Evolutionary conservation across 1,140 invertebrate species (phyloP), one percentile per base, ranked within the genome.

Genomic region (Wasmannia auropunctata): DNA sequence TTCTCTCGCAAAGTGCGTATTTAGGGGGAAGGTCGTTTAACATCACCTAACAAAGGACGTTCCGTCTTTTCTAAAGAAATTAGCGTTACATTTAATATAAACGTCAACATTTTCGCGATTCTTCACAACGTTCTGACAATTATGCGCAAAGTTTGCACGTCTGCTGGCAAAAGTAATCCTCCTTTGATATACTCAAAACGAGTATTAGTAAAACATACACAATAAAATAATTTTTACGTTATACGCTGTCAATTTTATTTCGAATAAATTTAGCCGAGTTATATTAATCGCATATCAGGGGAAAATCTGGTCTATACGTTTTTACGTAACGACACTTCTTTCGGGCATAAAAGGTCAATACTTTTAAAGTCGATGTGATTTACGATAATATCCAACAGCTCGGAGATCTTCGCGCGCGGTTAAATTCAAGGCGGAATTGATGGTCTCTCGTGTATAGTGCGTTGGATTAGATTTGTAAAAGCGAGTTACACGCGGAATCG

Each of bases 1-100:
- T 72, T 72, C 79, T 72, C 79, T 72, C 49, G 79, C 65, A 11
- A 43, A 58, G 51, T 56, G 46, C 58, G 28, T 16, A 58, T 81
- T 81, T 81, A 79, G 37, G 49, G 11, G 22, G 34, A 28, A 63
- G 49, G 37, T 43, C 51, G 51, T 83, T 83, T 46, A 51, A 46
- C 51, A 72, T 72, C 22, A 28, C 37, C 67, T 83, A n/a, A 51
- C 37, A 25, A 10, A 40, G 40, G 65, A 14, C 25, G 19, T 72
- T 56, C 60, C 3, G 51, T 22, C 63, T 54, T 56, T 11, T 37
- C 37, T 54, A 31, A 72, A 43, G 37, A 43, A 72, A 43, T 43
- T 11, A 74, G 19, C 51, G 3, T 43, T 11, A 40, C 34, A 19
- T 43, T 34, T 43, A 43, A 40, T 40, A 31, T 31, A 7, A 37